Conservation (phyloP, 1,140 invertebrate species). For the Drosophila nikananu region DNA sequence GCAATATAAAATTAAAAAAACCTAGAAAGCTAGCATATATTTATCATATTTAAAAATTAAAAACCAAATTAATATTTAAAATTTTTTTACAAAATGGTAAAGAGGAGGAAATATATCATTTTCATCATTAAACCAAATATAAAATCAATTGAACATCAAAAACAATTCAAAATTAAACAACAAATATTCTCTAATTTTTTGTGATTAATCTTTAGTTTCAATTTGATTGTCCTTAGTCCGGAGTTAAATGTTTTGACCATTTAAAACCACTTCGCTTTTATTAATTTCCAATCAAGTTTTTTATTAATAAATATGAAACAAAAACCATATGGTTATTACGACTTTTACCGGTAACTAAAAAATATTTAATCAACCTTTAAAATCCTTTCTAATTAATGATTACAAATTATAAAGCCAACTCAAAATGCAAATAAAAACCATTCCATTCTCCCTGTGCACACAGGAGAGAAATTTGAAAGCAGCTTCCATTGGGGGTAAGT, state of each 20-base stretch:
- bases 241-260: background rate
- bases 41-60: too few species aligned
- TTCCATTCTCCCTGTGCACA: background rate
- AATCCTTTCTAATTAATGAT: too few species aligned
- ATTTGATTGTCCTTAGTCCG: background rate
- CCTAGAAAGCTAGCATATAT: too few species aligned
- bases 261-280: background rate
- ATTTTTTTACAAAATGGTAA: too few species aligned
- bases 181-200: background rate
- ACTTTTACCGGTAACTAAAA: background rate
- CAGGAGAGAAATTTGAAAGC: conserved; percentile 3
- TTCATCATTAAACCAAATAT: too few species aligned
- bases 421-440: too few species aligned
- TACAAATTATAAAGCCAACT: background rate
- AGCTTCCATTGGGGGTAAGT: conserved; percentile 34
- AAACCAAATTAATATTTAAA: too few species aligned
- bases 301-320: background rate
- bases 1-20: background rate
- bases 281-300: background rate
- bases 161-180: background rate
- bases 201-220: background rate
- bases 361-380: background rate
- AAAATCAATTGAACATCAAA: too few species aligned
- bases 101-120: too few species aligned
- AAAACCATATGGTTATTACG: too few species aligned